phyloP scores from a whole-genome alignment of 1,140 invertebrate genomes.

The Eupristina koningsbergeri region DNA sequence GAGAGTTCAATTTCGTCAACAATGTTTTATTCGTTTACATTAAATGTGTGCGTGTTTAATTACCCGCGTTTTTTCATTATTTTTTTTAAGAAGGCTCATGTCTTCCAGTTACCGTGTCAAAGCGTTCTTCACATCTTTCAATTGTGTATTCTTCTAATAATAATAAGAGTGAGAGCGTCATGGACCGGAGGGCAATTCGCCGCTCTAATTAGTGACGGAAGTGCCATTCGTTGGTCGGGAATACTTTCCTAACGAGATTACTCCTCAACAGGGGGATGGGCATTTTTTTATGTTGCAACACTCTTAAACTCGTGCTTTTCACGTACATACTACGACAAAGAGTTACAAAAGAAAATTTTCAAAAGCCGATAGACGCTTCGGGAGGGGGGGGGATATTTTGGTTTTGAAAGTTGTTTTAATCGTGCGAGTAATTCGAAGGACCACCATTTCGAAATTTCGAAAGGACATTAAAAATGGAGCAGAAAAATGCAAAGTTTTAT shows the following conservation, averaged over 20 bases:
- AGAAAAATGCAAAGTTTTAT: neutral
- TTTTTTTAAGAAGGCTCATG: neutral
- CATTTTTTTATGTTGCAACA: constrained; percentile 22
- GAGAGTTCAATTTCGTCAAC: neutral
- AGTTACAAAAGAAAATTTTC: neutral
- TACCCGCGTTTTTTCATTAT: neutral
- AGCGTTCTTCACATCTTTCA: constrained; percentile 52
- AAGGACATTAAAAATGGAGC: neutral
- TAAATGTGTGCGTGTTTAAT: neutral
- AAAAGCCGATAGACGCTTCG: neutral
- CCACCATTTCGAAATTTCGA: neutral
- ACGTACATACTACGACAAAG: neutral
- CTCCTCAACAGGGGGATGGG: neutral
- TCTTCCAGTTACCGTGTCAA: constrained; percentile 11
- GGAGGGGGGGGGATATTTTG: neutral
- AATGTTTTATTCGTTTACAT: neutral
- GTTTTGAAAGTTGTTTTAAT: neutral
- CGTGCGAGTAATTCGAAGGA: neutral
- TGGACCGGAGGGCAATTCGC: constrained; percentile 55
- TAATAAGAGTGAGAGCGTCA: constrained; percentile 53
- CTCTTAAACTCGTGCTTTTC: constrained; percentile 15
- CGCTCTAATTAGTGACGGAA: constrained; percentile 62
- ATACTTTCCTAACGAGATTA: constrained; percentile 65
- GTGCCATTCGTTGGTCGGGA: constrained; percentile 51
- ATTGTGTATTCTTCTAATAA: constrained; percentile 60